Base-by-base conservation (phyloP, 1,140 invertebrate species). In the Notospermus geniculatus region DNA sequence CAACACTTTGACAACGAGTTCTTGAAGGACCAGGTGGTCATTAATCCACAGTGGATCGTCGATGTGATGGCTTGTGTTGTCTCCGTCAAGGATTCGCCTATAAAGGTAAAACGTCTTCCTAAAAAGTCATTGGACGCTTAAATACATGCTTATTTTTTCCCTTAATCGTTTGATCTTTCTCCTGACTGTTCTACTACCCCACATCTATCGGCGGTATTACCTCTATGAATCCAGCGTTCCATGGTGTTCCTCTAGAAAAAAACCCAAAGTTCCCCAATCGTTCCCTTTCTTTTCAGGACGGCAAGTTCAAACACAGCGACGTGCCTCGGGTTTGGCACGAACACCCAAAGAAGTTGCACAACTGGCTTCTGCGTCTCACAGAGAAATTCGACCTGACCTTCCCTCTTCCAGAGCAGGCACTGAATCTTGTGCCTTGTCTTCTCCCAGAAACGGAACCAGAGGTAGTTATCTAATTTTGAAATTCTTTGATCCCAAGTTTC, bases 311-410 rank as follows among this genome's bases (percentile, higher is more conserved):
- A 9, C 76, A 79, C 52, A 61, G 66, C 13, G 67, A 76, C 54
- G 72, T 80, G 4, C 57, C 59, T 0, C 57, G 58, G 9, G 69
- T 80, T 22, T 80, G 79, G 78, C 65, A 69, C 27, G 57, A 65
- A 1, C 78, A 79, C 64, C 68, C 72, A 22, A 22, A 43, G 27
- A 57, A 59, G 15, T 63, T 80, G 13, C 76, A 80, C 59, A 53
- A 68, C 9, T 80, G 78, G 79, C 64, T 80, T 58, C 63, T 79
- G 29, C 64, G 68, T 23, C 63, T 80, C 30, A 80, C 79, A 19
- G 79, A 80, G 65, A 71, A 74, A 60, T 80, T 80, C 75, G 77
- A 80, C 59, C 61, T 80, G 25, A 80, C 77, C 15, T 80, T 80
- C 57, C 76, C 77, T 1, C 55, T 79, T 7, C 67, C 73, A 9